phyloP scores from a whole-genome alignment of 2,113 vertebrate genomes.

The Elaphurus davidianus region DNA sequence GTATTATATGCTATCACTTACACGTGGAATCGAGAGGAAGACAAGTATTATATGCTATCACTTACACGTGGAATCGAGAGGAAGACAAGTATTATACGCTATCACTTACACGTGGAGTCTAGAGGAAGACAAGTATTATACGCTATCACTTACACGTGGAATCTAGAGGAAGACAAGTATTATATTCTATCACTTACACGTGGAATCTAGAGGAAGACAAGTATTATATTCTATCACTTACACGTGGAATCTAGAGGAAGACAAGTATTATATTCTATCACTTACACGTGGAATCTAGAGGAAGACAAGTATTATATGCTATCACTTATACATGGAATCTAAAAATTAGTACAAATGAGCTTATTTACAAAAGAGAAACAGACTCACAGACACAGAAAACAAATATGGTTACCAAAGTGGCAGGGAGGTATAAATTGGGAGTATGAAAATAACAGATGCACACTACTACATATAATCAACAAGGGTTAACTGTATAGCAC shows the following conservation, averaged over 20 bases:
- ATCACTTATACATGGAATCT: background rate
- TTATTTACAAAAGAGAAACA: background rate
- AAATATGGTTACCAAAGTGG: background rate
- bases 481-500: background rate
- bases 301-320: background rate
- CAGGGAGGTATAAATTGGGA: background rate
- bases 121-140: background rate
- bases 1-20: too few relatives aligned
- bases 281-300: background rate
- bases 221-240: background rate
- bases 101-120: background rate
- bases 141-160: background rate
- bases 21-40: too few relatives aligned
- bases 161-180: background rate
- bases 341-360: background rate
- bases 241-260: too few relatives aligned
- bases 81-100: too few relatives aligned
- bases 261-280: background rate
- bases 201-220: background rate
- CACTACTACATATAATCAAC: background rate
- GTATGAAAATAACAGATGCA: background rate
- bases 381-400: background rate
- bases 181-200: background rate
- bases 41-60: too few relatives aligned
- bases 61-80: too few relatives aligned